Evolutionary conservation across 1,140 invertebrate genomes (phyloP).

Genomic region (Leptinotarsa defecta): DNA sequence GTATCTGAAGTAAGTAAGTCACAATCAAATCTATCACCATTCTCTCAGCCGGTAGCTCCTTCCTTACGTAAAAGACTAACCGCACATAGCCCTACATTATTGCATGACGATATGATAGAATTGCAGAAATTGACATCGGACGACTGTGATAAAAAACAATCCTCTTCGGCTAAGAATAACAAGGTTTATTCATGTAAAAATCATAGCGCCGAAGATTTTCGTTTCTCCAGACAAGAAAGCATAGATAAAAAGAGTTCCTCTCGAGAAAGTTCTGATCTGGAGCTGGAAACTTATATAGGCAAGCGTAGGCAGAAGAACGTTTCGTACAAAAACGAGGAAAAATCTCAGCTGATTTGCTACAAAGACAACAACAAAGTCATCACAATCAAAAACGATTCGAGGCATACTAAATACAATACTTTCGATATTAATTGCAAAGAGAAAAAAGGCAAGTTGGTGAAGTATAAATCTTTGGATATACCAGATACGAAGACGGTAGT

Average conservation of each 20-base stretch:
- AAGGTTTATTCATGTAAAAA: constrained; percentile 37
- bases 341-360: constrained; percentile 50
- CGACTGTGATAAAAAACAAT: constrained; percentile 25
- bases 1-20: constrained; percentile 62
- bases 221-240: constrained; percentile 20
- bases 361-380: constrained; percentile 50
- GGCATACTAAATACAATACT: constrained; percentile 52
- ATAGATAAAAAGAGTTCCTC: constrained; percentile 38
- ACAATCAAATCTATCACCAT: constrained; percentile 32
- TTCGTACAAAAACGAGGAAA: constrained; percentile 49
- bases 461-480: constrained; percentile 53
- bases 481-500: constrained; percentile 44
- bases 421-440: constrained; percentile 49
- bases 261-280: constrained; percentile 46
- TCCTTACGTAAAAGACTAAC: constrained; percentile 47
- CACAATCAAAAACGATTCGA: constrained; percentile 47
- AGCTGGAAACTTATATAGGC: constrained; percentile 35
- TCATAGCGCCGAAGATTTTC: constrained; percentile 42
- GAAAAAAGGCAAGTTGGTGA: constrained; percentile 47
- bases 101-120: constrained; percentile 36
- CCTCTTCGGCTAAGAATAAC: constrained; percentile 30
- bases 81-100: constrained; percentile 17
- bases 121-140: constrained; percentile 34
- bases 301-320: constrained; percentile 37
- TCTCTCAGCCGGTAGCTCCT: constrained; percentile 37